Evolutionary conservation across 2,113 vertebrate genomes (phyloP).

Genomic region (Alethe diademata): DNA sequence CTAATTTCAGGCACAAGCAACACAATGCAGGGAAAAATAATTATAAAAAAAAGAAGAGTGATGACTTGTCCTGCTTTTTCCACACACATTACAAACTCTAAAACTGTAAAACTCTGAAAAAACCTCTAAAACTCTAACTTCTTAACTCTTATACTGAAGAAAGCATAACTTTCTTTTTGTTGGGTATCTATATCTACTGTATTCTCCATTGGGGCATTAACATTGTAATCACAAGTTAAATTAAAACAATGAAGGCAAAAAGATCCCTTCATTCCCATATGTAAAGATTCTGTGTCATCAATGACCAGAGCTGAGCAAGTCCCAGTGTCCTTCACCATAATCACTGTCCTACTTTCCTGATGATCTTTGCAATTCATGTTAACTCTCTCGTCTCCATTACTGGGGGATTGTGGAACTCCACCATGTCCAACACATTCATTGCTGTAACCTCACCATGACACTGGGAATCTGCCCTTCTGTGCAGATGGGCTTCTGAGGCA

Average conservation of each 20-base stretch:
- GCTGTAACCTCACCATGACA: accelerated
- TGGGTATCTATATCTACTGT: neutral
- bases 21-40: neutral
- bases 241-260: neutral
- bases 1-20: neutral
- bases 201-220: neutral
- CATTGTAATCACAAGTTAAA: neutral
- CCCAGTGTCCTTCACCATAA: neutral
- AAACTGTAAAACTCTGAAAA: too few relatives aligned
- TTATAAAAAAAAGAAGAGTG: neutral
- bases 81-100: neutral
- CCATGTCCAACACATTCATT: neutral
- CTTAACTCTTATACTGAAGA: neutral
- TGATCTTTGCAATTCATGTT: neutral
- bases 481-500: neutral
- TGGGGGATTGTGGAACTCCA: neutral
- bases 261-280: neutral
- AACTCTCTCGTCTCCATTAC: neutral
- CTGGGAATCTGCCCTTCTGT: neutral
- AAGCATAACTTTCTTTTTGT: neutral
- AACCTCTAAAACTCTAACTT: neutral
- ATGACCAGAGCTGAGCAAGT: neutral
- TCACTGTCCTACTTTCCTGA: neutral
- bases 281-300: neutral
- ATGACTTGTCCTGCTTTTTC: neutral